phyloP scores from a whole-genome alignment of 2,888 invertebrate species.

The Scotopteryx bipunctaria region DNA sequence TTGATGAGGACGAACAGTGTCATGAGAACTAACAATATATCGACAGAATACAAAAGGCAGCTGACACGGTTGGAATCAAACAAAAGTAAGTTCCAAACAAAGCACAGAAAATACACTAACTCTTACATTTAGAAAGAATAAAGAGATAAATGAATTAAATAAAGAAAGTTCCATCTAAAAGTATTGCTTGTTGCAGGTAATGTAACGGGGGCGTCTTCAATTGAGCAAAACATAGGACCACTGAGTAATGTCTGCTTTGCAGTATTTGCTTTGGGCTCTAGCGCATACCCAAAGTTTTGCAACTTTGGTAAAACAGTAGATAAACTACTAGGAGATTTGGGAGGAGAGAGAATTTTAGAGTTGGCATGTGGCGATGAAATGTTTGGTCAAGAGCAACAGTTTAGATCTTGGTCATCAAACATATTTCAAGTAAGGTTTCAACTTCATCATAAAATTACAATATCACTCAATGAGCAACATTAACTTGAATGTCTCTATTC shows the following conservation, averaged over 20 bases:
- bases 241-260: constrained; percentile 95
- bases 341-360: constrained; percentile 92
- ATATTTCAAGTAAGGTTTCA: constrained; percentile 88
- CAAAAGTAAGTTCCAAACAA: constrained; percentile 74
- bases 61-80: constrained; percentile 83
- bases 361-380: constrained; percentile 95
- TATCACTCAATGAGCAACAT: too few species aligned
- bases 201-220: constrained; percentile 87
- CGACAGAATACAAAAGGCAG: constrained; percentile 81
- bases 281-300: constrained; percentile 98
- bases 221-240: constrained; percentile 91
- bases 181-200: constrained; percentile 79
- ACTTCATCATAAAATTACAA: too few species aligned
- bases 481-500: constrained; percentile 14
- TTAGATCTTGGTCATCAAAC: constrained; percentile 93
- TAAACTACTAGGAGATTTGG: constrained; percentile 92
- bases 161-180: not conserved
- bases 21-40: constrained; percentile 91
- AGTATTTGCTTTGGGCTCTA: constrained; percentile 96
- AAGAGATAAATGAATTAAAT: not conserved
- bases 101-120: too few species aligned
- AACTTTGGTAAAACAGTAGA: constrained; percentile 97
- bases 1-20: constrained; percentile 95
- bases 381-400: constrained; percentile 97
- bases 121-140: not conserved